These are phyloP conservation scores for Idaea aversata DNA, from an alignment of 2,888 invertebrate species.

Conservation along the genomic window DNA sequence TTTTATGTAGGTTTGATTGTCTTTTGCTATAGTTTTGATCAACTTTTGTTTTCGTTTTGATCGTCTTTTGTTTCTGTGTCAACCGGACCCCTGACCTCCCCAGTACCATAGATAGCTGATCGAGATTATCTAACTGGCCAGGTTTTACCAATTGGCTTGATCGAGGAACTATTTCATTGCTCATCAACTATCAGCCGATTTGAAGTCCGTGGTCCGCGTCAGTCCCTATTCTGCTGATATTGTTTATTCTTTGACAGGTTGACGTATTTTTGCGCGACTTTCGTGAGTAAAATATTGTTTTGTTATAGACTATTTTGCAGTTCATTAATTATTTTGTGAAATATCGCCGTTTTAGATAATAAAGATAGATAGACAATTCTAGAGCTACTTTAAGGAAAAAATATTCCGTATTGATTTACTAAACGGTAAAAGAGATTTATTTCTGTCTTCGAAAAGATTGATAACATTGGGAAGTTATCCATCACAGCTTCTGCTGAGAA, in stretches of 20 bases:
- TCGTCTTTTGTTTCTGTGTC: no score
- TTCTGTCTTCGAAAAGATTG: neutral
- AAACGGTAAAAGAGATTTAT: neutral
- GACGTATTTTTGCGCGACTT: neutral
- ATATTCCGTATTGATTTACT: neutral
- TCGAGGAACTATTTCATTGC: neutral
- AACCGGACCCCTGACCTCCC: no score
- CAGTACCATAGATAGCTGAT: no score
- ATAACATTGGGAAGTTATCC: no score
- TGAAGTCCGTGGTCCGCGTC: neutral
- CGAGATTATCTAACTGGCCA: no score
- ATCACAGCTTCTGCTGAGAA: no score
- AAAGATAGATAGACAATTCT: neutral
- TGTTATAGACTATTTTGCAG: neutral
- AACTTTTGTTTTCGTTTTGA: no score
- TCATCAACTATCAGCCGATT: neutral
- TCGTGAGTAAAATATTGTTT: neutral
- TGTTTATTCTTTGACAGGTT: neutral
- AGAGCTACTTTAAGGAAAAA: neutral
- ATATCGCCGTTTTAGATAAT: neutral
- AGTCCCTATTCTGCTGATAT: neutral
- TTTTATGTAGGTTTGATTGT: no score
- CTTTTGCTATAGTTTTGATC: no score
- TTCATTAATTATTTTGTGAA: neutral
- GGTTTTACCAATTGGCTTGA: no score